Conservation (phyloP, 2,797 vertebrate species). For the Microctenopoma steveboyesi region DNA sequence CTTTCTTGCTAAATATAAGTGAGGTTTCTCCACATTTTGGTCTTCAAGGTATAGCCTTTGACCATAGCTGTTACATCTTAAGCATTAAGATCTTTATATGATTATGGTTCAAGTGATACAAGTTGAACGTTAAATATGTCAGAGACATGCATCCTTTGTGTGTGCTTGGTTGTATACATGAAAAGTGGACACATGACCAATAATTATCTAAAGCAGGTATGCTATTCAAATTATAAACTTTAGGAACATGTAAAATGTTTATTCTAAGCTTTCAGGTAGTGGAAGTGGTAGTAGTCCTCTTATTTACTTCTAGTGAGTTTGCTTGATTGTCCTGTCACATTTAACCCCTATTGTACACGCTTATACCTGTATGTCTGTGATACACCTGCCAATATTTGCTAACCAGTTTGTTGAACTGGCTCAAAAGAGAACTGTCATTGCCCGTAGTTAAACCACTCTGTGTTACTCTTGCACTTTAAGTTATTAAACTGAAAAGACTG, state of each 20-base stretch:
- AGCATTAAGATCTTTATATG: background rate
- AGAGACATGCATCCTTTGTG: too few relatives aligned
- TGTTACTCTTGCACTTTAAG: background rate
- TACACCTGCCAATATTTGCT: background rate
- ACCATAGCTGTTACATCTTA: background rate
- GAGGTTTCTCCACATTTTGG: background rate
- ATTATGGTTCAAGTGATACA: background rate
- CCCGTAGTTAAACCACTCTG: background rate
- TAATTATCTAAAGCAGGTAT: too few relatives aligned
- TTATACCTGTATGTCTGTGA: background rate
- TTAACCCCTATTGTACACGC: background rate
- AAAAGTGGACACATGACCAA: too few relatives aligned
- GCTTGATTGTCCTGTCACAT: too few relatives aligned
- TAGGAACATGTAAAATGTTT: too few relatives aligned
- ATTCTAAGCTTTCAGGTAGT: too few relatives aligned
- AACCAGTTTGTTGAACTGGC: background rate
- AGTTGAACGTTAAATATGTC: too few relatives aligned
- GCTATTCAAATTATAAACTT: too few relatives aligned
- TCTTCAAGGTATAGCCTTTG: background rate
- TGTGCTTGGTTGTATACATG: too few relatives aligned
- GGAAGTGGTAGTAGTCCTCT: background rate
- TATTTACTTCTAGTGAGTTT: background rate
- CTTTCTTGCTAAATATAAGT: background rate
- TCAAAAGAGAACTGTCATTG: background rate
- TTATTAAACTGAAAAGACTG: background rate